A percentile compares a stretch with the other conserved stretches of the same genome.
Conservation (phyloP, 2,113 vertebrate genomes). For the Morone chrysops region DNA sequence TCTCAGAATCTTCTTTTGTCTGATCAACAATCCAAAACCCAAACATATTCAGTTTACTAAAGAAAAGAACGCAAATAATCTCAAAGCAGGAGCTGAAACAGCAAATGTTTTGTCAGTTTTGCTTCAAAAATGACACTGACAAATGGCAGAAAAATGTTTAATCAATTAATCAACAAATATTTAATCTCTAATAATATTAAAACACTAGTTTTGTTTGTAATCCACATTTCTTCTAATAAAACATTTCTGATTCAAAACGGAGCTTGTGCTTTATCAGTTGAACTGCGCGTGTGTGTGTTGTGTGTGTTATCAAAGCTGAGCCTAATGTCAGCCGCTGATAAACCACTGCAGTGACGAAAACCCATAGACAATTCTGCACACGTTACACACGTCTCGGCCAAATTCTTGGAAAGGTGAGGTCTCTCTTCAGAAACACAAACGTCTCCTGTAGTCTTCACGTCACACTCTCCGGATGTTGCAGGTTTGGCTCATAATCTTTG, state of each 20-base stretch:
- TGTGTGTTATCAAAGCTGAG: conserved; percentile 52
- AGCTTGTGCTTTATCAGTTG: not conserved
- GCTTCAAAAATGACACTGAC: not conserved
- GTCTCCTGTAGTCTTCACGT: not conserved
- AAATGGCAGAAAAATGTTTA: not conserved
- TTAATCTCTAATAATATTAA: not conserved
- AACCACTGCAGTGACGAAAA: conserved; percentile 14
- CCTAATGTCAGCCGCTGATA: conserved; percentile 63
- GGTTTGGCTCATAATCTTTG: not conserved
- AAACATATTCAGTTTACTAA: not conserved
- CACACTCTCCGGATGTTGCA: not conserved
- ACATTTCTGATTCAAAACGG: conserved; percentile 27
- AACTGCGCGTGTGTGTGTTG: conserved; percentile 21
- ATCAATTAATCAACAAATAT: not conserved
- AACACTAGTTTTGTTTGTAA: not conserved
- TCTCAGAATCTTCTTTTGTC: not conserved
- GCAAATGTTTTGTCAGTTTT: not conserved
- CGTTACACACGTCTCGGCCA: not conserved
- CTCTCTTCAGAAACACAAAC: conserved; percentile 50
- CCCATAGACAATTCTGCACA: conserved; percentile 24
- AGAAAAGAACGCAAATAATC: not conserved
- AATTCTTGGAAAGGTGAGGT: conserved; percentile 61
- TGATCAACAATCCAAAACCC: not conserved
- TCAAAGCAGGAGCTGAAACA: not conserved
- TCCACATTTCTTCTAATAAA: not conserved